Evolutionary conservation across 2,113 vertebrate genomes (phyloP).

Genomic region (Trematomus loennbergii): DNA sequence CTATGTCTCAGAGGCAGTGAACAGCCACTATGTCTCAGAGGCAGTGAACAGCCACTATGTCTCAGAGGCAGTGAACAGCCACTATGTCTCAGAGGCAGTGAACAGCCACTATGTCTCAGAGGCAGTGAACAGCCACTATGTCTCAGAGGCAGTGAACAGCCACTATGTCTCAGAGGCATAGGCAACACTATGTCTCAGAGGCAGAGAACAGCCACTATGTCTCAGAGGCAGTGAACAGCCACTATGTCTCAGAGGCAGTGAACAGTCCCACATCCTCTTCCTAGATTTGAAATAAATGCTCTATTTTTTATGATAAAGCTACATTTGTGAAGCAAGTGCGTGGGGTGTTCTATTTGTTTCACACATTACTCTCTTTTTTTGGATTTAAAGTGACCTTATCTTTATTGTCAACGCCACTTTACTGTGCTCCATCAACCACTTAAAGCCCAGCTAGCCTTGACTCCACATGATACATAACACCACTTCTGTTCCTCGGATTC

Average conservation of each 20-base stretch:
- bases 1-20: no score
- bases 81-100: no score
- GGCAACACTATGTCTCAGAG: no score
- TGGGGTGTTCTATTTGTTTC: not conserved
- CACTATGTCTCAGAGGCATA: no score
- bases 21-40: no score
- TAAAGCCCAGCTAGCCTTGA: not conserved
- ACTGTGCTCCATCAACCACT: slow-evolving; percentile 4
- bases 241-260: not conserved
- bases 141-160: no score
- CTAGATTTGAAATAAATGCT: not conserved
- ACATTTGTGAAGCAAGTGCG: not conserved
- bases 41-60: no score
- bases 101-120: no score
- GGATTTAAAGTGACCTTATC: not conserved
- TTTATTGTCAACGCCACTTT: not conserved
- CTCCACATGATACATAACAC: slow-evolving; percentile 33
- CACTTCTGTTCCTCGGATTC: slow-evolving; percentile 30
- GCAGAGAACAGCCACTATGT: no score
- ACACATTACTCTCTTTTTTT: not conserved
- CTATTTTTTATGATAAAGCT: not conserved
- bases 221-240: no score
- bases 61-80: no score
- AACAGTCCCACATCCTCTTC: not conserved
- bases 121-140: no score